Evolutionary conservation across 2,113 vertebrate species (phyloP).

Genomic region (Columba janthina): DNA sequence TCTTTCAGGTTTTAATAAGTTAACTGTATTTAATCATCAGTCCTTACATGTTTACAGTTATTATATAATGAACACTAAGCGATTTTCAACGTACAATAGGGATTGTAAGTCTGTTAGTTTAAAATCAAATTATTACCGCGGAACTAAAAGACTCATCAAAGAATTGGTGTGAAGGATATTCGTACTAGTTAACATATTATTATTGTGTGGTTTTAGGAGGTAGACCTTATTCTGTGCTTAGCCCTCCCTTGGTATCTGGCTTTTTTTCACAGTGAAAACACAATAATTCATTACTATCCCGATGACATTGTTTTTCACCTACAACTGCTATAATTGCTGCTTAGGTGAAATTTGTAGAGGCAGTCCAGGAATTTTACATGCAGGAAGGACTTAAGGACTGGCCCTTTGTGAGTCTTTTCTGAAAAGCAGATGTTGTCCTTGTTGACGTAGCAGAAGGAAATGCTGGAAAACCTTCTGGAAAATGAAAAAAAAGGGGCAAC

Average conservation of each 20-base stretch:
- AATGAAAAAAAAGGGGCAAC: not conserved
- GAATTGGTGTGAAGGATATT: not conserved
- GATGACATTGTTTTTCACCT: not conserved
- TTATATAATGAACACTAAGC: slow-evolving; percentile 35
- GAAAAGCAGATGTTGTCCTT: not conserved
- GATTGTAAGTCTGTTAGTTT: not conserved
- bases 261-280: not conserved
- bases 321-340: not conserved
- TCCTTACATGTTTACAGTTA: slow-evolving; percentile 60
- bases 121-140: not conserved
- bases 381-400: not conserved
- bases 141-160: not conserved
- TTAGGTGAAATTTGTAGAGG: not conserved
- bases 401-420: not conserved
- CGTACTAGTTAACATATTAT: not conserved
- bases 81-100: not conserved
- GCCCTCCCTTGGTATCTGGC: not conserved
- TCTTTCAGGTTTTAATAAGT: slow-evolving; percentile 37
- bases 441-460: not conserved
- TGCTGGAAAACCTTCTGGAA: not conserved
- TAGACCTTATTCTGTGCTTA: not conserved
- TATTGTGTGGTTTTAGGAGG: not conserved
- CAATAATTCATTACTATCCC: not conserved
- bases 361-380: not conserved
- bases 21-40: slow-evolving; percentile 57